Base-by-base conservation (phyloP, 2,113 vertebrate genomes). In the Leptocoma aspasia region DNA sequence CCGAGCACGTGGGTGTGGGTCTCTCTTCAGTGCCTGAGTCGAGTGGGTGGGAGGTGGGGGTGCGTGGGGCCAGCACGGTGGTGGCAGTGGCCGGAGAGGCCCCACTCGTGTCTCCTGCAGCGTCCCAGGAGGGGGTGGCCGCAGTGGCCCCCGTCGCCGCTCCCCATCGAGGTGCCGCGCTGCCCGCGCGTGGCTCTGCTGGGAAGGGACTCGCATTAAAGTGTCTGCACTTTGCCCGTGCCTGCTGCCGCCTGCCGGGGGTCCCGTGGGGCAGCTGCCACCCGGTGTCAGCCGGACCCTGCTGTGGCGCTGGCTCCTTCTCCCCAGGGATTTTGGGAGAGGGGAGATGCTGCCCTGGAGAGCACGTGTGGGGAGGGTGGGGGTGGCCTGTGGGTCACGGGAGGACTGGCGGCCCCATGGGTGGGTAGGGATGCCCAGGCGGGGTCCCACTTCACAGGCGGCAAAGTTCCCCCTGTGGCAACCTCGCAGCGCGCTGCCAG, bases 1-100 rank as follows among this genome's bases (percentile, higher is more conserved):
- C 73, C 2, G 4, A 61, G 83, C 91, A 28, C 27, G 19, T 1
- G 28, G 63, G 53, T 31, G 30, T 4, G 59, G 86, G 75, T 56
- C 75, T 82, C 30, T 80, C 61, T 71, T 93, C 84, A 94, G 95
- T 96, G 95, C 96, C 97, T 95, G 93, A 95, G 82, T 81, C 44
- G 7, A 37, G 6, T 10, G 68, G 84, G 72, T 50, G 66, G 81
- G 68, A 75, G 63, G 10, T 24, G 92, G 87, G 79, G 87, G 60
- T 7, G 57, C 5, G 11, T 24, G 89, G 6, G 63, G 16, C 81
- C 11, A 3, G 44, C 71, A 15, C 15, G 19, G 59, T 2, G 60
- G 28, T 10, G 69, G 53, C 28, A 7, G 60, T 13, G 76, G 50
- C 35, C 2, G 0, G 18, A 23, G 42, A 9, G 39, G 39, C 57